phyloP scores from a whole-genome alignment of 2,797 vertebrate genomes.

The Lerista edwardsae region DNA sequence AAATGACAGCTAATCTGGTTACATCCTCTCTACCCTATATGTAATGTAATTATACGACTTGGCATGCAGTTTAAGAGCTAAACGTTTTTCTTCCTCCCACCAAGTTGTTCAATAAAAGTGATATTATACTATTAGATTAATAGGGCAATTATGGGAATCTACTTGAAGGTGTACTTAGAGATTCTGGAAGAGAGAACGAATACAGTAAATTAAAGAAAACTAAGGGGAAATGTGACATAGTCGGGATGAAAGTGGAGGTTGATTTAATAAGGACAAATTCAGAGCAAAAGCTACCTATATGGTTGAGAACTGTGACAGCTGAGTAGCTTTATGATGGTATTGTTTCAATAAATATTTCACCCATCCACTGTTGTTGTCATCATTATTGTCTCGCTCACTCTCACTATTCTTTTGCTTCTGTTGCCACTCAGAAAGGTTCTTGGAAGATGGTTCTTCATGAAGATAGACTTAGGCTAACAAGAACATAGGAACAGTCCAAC shows the following conservation, averaged over 20 bases:
- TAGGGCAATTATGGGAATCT: slow-evolving; percentile 10
- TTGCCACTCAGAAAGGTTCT: neutral
- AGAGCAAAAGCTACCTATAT: neutral
- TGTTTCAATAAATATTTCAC: neutral
- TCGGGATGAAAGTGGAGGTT: neutral
- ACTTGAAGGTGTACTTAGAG: slow-evolving; percentile 18
- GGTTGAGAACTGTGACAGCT: slow-evolving; percentile 11
- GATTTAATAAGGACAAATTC: slow-evolving; percentile 15
- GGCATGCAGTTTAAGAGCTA: slow-evolving; percentile 42
- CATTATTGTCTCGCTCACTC: neutral
- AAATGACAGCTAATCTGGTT: slow-evolving; percentile 46
- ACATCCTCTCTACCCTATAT: slow-evolving; percentile 32
- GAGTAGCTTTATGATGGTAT: neutral
- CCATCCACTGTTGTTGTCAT: neutral
- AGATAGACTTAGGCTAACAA: no score
- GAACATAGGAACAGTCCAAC: no score
- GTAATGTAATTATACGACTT: slow-evolving; percentile 39
- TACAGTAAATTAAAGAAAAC: slow-evolving; percentile 21
- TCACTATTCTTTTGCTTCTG: neutral
- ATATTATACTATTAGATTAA: slow-evolving; percentile 43
- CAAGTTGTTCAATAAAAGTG: slow-evolving; percentile 37
- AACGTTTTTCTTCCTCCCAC: slow-evolving; percentile 13
- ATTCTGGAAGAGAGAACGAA: slow-evolving; percentile 24
- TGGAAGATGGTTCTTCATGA: neutral
- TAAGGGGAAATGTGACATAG: neutral